Conservation (phyloP, 1,140 invertebrate genomes). For the Hyles euphorbiae region DNA sequence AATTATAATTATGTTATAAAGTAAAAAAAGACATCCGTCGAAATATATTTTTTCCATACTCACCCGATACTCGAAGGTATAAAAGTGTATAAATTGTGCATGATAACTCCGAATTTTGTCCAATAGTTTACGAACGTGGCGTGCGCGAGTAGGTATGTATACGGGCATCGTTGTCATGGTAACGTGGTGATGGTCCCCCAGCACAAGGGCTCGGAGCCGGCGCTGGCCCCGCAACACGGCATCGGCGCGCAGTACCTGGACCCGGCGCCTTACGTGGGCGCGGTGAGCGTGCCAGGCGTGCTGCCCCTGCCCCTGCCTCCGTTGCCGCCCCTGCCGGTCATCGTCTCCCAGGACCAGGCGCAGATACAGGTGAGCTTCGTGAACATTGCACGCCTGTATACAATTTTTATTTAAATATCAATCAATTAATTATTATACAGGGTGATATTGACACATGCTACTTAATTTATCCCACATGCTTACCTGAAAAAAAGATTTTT, state of each 20-base stretch:
- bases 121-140: background rate
- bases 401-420: background rate
- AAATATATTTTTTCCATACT: too few relatives aligned
- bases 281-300: conserved; percentile 77
- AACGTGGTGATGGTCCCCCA: conserved; percentile 26
- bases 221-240: conserved; percentile 46
- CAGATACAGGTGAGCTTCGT: conserved; percentile 76
- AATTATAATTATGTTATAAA: too few relatives aligned
- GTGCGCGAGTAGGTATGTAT: background rate
- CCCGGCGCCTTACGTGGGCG: conserved; percentile 78
- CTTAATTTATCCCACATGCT: too few relatives aligned
- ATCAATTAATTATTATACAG: background rate
- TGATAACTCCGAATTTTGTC: background rate
- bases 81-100: too few relatives aligned
- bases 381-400: background rate
- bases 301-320: conserved; percentile 58
- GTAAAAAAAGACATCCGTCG: too few relatives aligned
- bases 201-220: conserved; percentile 32
- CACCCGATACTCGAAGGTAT: too few relatives aligned
- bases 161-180: conserved; percentile 12
- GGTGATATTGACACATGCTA: too few relatives aligned
- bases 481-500: too few relatives aligned
- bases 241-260: conserved; percentile 72
- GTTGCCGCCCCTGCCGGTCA: conserved; percentile 71
- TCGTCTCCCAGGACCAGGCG: conserved; percentile 79